Conservation (phyloP, 2,113 vertebrate species). For the Xenopus laevis region DNA sequence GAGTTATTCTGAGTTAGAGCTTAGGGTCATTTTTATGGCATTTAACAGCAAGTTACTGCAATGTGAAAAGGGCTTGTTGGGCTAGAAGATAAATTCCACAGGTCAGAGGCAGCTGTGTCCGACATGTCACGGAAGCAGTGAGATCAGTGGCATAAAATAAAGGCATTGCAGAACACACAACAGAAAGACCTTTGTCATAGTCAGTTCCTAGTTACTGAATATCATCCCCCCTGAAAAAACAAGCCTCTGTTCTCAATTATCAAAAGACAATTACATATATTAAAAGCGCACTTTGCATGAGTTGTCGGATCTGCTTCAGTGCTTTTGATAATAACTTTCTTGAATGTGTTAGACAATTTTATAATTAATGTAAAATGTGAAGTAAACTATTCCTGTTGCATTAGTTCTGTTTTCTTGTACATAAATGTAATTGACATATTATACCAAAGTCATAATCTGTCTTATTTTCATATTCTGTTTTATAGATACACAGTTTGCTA, state of each 20-base stretch:
- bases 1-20: conserved; percentile 33
- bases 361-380: too few relatives aligned
- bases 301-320: not conserved
- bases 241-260: conserved; percentile 33
- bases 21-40: conserved; percentile 26
- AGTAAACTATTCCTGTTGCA: too few relatives aligned
- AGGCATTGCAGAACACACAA: conserved; percentile 26
- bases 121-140: conserved; percentile 37
- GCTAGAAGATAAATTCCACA: conserved; percentile 13
- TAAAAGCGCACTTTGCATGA: not conserved
- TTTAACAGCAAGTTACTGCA: not conserved
- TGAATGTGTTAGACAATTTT: too few relatives aligned
- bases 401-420: too few relatives aligned
- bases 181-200: conserved; percentile 34
- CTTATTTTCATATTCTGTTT: too few relatives aligned
- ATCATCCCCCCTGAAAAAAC: conserved; percentile 34
- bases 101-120: conserved; percentile 35
- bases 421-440: too few relatives aligned
- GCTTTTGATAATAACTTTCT: too few relatives aligned
- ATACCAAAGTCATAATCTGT: too few relatives aligned
- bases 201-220: conserved; percentile 20
- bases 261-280: conserved; percentile 25
- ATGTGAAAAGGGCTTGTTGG: conserved; percentile 13
- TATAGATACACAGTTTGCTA: too few relatives aligned
- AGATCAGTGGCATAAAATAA: conserved; percentile 43